A percentile compares a stretch with the other conserved stretches of the same genome.
Evolutionary conservation across 2,113 vertebrate species (phyloP).

Genomic region (Chionis minor): DNA sequence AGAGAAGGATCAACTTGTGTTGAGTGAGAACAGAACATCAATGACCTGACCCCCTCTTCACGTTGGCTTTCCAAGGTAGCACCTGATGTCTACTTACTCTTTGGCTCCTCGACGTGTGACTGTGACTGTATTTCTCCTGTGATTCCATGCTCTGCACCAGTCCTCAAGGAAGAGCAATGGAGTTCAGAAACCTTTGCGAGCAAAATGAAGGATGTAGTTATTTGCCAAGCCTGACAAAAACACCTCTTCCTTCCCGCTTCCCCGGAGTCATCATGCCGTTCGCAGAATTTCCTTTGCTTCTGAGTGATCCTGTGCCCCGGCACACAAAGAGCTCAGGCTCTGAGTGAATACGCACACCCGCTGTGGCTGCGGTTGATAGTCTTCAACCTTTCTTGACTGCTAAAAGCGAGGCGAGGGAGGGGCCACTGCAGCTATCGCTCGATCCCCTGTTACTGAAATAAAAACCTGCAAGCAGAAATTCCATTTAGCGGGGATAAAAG

Average conservation of each 20-base stretch:
- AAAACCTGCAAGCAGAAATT: background rate
- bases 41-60: background rate
- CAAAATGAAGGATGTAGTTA: background rate
- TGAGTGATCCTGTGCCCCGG: background rate
- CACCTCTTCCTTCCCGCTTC: background rate
- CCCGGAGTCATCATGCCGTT: background rate
- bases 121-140: background rate
- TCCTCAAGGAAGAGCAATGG: background rate
- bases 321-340: background rate
- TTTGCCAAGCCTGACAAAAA: background rate
- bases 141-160: background rate
- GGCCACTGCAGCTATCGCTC: background rate
- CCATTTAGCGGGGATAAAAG: background rate
- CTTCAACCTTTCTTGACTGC: background rate
- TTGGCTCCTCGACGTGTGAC: rapidly evolving
- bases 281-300: background rate
- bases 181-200: background rate
- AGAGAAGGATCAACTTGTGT: rapidly evolving
- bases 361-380: background rate
- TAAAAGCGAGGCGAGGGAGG: background rate
- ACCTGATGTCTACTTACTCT: background rate
- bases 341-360: background rate
- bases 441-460: background rate
- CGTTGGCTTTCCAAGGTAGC: background rate
- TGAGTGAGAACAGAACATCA: background rate